These are phyloP conservation scores for Odontesthes bonariensis DNA, from an alignment of 2,113 vertebrate species.

Conservation along the genomic window DNA sequence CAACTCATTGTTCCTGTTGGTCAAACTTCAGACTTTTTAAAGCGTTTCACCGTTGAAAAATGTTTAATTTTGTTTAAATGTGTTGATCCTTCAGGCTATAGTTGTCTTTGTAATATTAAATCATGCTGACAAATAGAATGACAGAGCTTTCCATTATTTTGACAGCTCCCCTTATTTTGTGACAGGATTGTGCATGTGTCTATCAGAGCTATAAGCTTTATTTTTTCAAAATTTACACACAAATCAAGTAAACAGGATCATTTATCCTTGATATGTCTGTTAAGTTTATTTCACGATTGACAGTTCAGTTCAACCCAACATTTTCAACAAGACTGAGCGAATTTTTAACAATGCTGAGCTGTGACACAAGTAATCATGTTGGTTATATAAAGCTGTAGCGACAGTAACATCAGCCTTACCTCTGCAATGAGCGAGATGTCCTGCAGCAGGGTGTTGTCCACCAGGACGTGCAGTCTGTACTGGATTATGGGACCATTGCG, in stretches of 20 bases:
- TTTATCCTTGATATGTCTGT: neutral
- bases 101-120: neutral
- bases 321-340: neutral
- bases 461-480: slow-evolving; percentile 88
- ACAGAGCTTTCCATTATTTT: neutral
- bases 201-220: neutral
- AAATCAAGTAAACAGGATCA: too few species aligned
- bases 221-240: neutral
- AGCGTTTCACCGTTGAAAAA: neutral
- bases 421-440: slow-evolving; percentile 87
- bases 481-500: slow-evolving; percentile 92
- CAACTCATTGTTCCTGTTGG: neutral
- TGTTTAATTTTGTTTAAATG: neutral
- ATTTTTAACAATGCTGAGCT: neutral
- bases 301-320: neutral
- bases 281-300: neutral
- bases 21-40: neutral
- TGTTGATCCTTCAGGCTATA: slow-evolving; percentile 1
- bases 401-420: slow-evolving; percentile 43
- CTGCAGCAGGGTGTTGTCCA: slow-evolving; percentile 80
- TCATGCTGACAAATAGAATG: neutral
- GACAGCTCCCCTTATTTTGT: neutral
- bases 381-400: neutral
- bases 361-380: neutral
- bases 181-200: neutral